Evolutionary conservation across 37 sponge, comb jelly and placozoan genomes (phyloP).

Genomic region (Aphrocallistes beatrix): DNA sequence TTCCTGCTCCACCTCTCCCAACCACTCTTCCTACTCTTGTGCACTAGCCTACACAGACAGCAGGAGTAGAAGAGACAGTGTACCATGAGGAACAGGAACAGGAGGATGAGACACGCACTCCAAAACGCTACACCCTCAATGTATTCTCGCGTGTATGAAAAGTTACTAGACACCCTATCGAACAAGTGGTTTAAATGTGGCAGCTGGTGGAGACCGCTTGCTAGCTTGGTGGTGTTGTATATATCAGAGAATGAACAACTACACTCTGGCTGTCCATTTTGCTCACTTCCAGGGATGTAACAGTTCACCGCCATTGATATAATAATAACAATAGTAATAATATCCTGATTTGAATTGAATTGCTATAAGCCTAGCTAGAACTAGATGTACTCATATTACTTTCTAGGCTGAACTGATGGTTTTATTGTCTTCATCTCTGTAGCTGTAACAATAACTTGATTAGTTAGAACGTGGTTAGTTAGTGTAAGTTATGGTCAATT

Average conservation of each 20-base stretch:
- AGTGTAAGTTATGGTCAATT: too few relatives aligned
- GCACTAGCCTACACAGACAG: neutral
- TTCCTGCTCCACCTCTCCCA: slow-evolving; percentile 15
- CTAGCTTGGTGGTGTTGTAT: neutral
- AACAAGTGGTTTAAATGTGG: slow-evolving; percentile 5
- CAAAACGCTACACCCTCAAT: neutral
- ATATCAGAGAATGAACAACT: neutral
- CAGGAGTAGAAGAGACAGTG: neutral
- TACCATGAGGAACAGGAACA: neutral
- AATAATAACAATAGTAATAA: too few relatives aligned
- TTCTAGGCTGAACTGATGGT: too few relatives aligned
- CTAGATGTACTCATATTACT: too few relatives aligned
- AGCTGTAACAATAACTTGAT: too few relatives aligned
- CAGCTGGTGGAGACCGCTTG: neutral
- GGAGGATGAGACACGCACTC: neutral
- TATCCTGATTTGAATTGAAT: too few relatives aligned
- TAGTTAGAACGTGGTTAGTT: too few relatives aligned
- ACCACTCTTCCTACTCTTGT: neutral
- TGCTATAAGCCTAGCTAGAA: too few relatives aligned
- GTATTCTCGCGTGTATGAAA: neutral
- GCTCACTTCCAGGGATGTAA: neutral
- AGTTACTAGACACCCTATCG: neutral
- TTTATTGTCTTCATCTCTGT: too few relatives aligned
- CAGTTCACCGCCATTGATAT: neutral
- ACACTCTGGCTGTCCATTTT: neutral